These are phyloP conservation scores for Malurus cyaneus DNA, from an alignment of 2,113 vertebrate genomes.

Conservation along the genomic window DNA sequence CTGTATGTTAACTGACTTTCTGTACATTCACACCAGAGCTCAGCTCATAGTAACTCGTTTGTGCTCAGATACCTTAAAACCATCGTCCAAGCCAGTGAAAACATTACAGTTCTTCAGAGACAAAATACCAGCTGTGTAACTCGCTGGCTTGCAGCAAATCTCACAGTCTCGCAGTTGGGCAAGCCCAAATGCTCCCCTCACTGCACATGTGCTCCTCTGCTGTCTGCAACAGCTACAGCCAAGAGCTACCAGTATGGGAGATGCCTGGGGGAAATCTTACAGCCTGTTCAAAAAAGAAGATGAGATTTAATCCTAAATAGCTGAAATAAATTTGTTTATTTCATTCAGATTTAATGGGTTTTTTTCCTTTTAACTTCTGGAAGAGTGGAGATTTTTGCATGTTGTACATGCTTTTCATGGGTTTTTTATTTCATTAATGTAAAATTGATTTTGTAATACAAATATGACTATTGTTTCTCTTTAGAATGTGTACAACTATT, in stretches of 20 bases:
- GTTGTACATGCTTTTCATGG: constrained; percentile 17
- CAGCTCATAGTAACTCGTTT: constrained; percentile 22
- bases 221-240: background rate
- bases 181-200: background rate
- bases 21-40: background rate
- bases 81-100: background rate
- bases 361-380: constrained; percentile 13
- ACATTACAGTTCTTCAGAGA: background rate
- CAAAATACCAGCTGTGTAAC: background rate
- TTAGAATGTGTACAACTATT: background rate
- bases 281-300: background rate
- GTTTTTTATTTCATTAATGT: background rate
- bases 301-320: background rate
- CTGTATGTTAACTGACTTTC: background rate
- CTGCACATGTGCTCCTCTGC: background rate
- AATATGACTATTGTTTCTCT: background rate
- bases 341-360: background rate
- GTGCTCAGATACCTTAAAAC: constrained; percentile 15
- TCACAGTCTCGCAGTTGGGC: background rate
- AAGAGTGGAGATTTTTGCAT: constrained; percentile 10
- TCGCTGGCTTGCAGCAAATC: background rate
- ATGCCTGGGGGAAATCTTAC: background rate
- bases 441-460: background rate
- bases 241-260: background rate
- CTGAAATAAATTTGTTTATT: background rate